Evolutionary conservation across 2,888 invertebrate genomes (phyloP).

Genomic region (Dynastes tityus): DNA sequence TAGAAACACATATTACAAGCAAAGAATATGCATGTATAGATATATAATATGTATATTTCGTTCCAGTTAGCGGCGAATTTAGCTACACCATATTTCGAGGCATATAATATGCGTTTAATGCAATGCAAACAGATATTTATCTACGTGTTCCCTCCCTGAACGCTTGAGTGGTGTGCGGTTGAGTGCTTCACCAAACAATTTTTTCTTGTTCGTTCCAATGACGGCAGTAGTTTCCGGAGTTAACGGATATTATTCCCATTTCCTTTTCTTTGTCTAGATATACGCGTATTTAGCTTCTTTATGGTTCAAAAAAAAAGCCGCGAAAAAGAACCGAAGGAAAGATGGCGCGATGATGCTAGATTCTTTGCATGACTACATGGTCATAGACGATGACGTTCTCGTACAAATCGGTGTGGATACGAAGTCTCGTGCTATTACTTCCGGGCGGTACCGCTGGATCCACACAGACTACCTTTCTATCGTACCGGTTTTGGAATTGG

Average conservation of each 20-base stretch:
- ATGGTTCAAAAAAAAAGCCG: not conserved
- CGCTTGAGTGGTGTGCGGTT: not conserved
- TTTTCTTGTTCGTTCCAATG: not conserved
- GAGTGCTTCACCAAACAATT: conserved; percentile 29
- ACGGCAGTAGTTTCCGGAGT: not conserved
- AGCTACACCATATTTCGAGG: not conserved
- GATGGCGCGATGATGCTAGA: conserved; percentile 56
- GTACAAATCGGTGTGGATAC: conserved; percentile 78
- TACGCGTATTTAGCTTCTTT: not conserved
- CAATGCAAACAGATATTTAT: conserved; percentile 45
- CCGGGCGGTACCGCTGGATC: conserved; percentile 79
- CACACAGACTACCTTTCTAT: conserved; percentile 83
- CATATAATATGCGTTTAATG: conserved; percentile 23
- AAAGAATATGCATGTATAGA: not conserved
- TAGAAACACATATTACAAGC: not conserved
- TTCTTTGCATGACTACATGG: conserved; percentile 78
- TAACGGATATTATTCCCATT: not conserved
- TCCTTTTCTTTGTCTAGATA: not conserved
- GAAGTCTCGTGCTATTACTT: conserved; percentile 78
- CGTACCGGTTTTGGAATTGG: conserved; percentile 85
- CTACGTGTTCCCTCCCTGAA: not conserved
- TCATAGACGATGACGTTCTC: conserved; percentile 86
- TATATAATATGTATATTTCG: conserved; percentile 23
- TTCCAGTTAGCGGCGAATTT: conserved; percentile 29
- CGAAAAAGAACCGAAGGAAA: too few species aligned